Percentiles rank a stretch among this genome's conserved stretches.
Evolutionary conservation across 37 sponge, comb jelly and placozoan species (phyloP).

Genomic region (Cliona cf. orientalis): DNA sequence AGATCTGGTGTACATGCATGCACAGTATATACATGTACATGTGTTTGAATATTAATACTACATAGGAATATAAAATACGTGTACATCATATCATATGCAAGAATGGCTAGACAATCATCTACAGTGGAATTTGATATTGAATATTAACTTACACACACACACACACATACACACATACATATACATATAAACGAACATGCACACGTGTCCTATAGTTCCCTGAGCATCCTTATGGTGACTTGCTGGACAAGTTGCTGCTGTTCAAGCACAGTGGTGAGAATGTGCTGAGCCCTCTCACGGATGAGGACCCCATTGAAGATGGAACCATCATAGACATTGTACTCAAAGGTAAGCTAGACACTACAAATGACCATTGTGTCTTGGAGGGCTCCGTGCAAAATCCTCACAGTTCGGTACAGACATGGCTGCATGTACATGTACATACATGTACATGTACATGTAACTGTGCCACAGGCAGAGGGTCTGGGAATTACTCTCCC

Average conservation of each 20-base stretch:
- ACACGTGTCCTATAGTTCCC: constrained; percentile 48
- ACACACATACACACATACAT: background rate
- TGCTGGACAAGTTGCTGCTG: constrained; percentile 50
- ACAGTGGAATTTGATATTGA: no score
- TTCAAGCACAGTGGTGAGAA: constrained; percentile 50
- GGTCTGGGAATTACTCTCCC: no score
- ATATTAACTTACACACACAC: background rate
- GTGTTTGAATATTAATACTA: no score
- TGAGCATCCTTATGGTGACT: constrained; percentile 82
- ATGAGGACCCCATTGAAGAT: constrained; percentile 54
- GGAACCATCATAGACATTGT: constrained; percentile 68
- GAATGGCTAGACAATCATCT: no score
- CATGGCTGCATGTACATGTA: background rate
- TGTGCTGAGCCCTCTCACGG: constrained; percentile 29
- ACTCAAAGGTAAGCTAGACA: constrained; percentile 57
- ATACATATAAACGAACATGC: background rate
- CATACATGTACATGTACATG: constrained; percentile 37
- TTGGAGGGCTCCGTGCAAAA: no score
- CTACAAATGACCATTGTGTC: no score
- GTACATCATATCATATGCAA: no score
- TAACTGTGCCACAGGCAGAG: no score
- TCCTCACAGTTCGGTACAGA: no score
- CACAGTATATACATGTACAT: no score
- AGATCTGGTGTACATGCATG: no score
- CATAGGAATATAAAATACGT: no score